These are phyloP conservation scores for Dioctria linearis DNA, from an alignment of 2,888 invertebrate genomes.

Conservation along the genomic window DNA sequence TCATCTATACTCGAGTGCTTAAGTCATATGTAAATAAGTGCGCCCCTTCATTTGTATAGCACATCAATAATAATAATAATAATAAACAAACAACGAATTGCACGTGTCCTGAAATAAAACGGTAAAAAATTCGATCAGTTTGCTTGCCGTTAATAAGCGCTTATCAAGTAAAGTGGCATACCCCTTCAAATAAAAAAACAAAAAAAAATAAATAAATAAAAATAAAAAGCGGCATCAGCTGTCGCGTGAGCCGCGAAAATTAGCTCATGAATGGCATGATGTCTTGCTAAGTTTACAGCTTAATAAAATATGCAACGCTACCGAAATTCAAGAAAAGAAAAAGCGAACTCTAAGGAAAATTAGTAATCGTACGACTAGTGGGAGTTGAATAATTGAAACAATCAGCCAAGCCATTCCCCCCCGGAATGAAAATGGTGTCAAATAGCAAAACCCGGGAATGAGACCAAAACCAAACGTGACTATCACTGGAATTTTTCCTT, in stretches of 20 bases:
- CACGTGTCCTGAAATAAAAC: not conserved
- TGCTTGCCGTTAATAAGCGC: too few relatives aligned
- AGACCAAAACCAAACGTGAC: conserved; percentile 19
- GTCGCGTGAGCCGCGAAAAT: conserved; percentile 29
- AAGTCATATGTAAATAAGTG: too few relatives aligned
- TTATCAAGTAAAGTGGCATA: too few relatives aligned
- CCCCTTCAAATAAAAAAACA: too few relatives aligned
- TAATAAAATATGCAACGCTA: conserved; percentile 32
- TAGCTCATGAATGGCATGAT: conserved; percentile 47
- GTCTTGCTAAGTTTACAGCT: not conserved
- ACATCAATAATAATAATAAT: too few relatives aligned
- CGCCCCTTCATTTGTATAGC: too few relatives aligned
- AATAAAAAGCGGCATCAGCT: not conserved
- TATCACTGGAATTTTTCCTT: conserved; percentile 13
- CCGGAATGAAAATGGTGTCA: not conserved
- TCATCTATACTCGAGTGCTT: too few relatives aligned
- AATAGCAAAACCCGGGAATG: not conserved
- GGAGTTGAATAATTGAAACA: not conserved
- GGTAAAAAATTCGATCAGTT: too few relatives aligned
- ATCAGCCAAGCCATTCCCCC: not conserved
- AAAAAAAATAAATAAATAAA: too few relatives aligned
- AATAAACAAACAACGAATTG: not conserved
- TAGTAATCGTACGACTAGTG: not conserved
- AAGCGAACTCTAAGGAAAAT: not conserved
- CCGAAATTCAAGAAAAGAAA: conserved; percentile 16